These are phyloP conservation scores for Autographa gamma DNA, from an alignment of 2,888 invertebrate genomes.

Conservation along the genomic window DNA sequence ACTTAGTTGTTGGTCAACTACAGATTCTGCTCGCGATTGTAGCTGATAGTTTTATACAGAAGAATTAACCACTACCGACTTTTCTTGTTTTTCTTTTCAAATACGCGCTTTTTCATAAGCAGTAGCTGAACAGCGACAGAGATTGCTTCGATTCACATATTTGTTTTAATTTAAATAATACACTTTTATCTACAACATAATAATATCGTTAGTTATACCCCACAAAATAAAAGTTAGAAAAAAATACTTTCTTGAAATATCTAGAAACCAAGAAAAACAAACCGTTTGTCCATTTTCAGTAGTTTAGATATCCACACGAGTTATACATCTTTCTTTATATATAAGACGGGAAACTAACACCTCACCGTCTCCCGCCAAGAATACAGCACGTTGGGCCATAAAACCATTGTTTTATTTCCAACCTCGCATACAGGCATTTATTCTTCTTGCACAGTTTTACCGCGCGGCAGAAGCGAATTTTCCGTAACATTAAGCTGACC, in stretches of 20 bases:
- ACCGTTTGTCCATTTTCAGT: not conserved
- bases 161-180: too few species aligned
- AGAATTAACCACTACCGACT: not conserved
- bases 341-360: not conserved
- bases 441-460: slow-evolving; percentile 43
- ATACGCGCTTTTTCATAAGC: too few species aligned
- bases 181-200: too few species aligned
- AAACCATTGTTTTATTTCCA: slow-evolving; percentile 53
- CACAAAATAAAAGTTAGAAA: too few species aligned
- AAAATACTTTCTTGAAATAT: too few species aligned
- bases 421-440: slow-evolving; percentile 45
- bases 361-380: slow-evolving; percentile 17
- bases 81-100: too few species aligned
- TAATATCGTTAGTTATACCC: too few species aligned
- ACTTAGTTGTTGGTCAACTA: not conserved
- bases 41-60: not conserved
- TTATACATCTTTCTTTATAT: not conserved
- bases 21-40: not conserved
- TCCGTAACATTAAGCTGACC: slow-evolving; percentile 61
- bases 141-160: too few species aligned
- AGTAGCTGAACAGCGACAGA: too few species aligned
- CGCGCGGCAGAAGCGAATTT: slow-evolving; percentile 56
- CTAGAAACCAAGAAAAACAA: not conserved
- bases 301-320: not conserved
- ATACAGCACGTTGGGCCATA: slow-evolving; percentile 35